A percentile compares a stretch with the other conserved stretches of the same genome.
phyloP scores from a whole-genome alignment of 2,113 vertebrate species.

The Edolisoma coerulescens region DNA sequence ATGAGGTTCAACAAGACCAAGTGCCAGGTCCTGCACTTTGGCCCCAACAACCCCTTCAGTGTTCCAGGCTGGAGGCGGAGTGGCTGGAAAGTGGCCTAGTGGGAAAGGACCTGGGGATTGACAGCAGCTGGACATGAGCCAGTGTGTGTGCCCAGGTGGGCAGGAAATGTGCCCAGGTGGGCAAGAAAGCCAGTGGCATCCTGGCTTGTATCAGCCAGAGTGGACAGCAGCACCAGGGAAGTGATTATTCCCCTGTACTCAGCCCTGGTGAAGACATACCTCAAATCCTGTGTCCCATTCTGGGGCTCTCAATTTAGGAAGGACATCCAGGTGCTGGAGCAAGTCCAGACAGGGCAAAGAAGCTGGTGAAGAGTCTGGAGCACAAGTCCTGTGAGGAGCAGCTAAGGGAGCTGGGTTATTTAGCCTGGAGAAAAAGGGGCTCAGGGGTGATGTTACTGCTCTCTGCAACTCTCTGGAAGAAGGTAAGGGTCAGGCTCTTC shows the following conservation, averaged over 20 bases:
- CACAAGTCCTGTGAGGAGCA: background rate
- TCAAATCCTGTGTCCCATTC: background rate
- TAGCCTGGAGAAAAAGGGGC: background rate
- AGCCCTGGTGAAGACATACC: background rate
- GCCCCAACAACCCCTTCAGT: background rate
- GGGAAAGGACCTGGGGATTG: background rate
- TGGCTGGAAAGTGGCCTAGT: background rate
- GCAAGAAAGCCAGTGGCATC: background rate
- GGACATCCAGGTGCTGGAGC: background rate
- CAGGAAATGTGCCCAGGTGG: background rate
- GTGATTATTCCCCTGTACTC: background rate
- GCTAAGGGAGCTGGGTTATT: background rate
- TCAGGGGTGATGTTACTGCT: background rate
- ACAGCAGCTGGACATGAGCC: background rate
- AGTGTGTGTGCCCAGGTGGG: background rate
- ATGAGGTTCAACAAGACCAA: background rate
- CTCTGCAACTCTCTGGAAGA: background rate
- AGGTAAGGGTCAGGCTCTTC: background rate
- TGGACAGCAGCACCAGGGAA: background rate
- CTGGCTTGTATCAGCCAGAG: background rate
- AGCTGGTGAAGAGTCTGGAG: background rate
- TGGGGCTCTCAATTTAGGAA: background rate
- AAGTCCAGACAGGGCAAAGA: background rate
- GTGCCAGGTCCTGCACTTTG: background rate
- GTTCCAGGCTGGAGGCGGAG: background rate